phyloP scores from a whole-genome alignment of 1,140 invertebrate species.

The Chionoecetes opilio region DNA sequence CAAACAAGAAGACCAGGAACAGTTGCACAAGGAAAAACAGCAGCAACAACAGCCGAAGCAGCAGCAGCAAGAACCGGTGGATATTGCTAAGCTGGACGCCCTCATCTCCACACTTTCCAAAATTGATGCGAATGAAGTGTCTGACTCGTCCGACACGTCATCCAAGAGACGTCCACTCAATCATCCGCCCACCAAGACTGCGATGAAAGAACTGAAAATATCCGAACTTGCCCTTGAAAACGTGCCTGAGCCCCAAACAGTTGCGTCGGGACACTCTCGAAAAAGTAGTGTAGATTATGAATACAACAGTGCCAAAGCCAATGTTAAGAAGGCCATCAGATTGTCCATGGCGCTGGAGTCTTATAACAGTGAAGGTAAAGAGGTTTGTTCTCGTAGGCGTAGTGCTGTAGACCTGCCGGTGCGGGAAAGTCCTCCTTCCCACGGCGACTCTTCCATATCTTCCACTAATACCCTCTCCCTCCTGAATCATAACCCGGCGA shows the following conservation, averaged over 20 bases:
- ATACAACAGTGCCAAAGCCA: slow-evolving; percentile 78
- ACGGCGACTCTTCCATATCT: slow-evolving; percentile 53
- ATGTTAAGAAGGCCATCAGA: slow-evolving; percentile 80
- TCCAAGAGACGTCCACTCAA: slow-evolving; percentile 57
- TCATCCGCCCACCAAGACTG: slow-evolving; percentile 38
- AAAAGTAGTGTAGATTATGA: slow-evolving; percentile 63
- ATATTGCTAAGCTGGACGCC: slow-evolving; percentile 78
- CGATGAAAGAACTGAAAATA: slow-evolving; percentile 50
- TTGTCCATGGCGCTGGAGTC: slow-evolving; percentile 79
- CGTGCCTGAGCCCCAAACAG: slow-evolving; percentile 52
- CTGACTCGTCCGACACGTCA: slow-evolving; percentile 9
- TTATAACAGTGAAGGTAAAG: slow-evolving; percentile 80
- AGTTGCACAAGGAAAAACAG: not conserved
- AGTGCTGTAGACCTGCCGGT: slow-evolving; percentile 76
- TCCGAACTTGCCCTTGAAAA: slow-evolving; percentile 52
- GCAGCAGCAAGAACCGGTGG: slow-evolving; percentile 60
- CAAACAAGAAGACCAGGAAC: slow-evolving; percentile 18
- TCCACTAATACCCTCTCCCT: slow-evolving; percentile 65
- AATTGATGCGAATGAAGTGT: slow-evolving; percentile 59
- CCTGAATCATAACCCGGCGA: slow-evolving; percentile 68
- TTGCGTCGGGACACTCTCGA: slow-evolving; percentile 49
- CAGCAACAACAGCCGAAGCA: slow-evolving; percentile 20
- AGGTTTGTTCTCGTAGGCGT: slow-evolving; percentile 75
- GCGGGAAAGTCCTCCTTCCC: slow-evolving; percentile 64
- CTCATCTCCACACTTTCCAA: slow-evolving; percentile 80